These are phyloP conservation scores for Rhinichthys klamathensis DNA, from an alignment of 2,113 vertebrate genomes.

Conservation along the genomic window DNA sequence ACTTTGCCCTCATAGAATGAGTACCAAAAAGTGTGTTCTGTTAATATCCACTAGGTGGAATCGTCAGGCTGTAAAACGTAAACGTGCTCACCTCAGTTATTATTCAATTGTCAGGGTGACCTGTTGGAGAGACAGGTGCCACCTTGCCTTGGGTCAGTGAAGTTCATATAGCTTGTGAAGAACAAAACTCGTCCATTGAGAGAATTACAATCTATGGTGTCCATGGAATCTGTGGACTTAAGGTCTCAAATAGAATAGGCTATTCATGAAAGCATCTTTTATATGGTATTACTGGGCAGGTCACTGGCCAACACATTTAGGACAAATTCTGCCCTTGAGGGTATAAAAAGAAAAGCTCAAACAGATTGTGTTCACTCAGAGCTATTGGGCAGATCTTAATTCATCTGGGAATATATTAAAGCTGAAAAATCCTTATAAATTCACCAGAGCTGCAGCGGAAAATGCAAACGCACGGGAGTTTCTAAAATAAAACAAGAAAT, in stretches of 20 bases:
- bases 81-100: background rate
- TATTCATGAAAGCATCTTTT: conserved; percentile 3
- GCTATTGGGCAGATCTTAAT: conserved; percentile 8
- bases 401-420: conserved; percentile 22
- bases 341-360: background rate
- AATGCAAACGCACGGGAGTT: conserved; percentile 65
- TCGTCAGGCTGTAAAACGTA: conserved; percentile 58
- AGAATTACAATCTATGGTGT: background rate
- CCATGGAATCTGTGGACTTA: background rate
- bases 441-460: conserved; percentile 34
- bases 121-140: conserved; percentile 22
- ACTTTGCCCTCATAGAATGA: conserved; percentile 66
- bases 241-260: background rate
- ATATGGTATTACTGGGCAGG: background rate
- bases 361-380: background rate
- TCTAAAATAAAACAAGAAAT: conserved; percentile 73
- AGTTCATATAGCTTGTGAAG: background rate
- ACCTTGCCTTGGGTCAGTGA: conserved; percentile 21
- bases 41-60: conserved; percentile 62
- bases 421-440: background rate
- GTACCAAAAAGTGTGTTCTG: conserved; percentile 37
- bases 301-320: conserved; percentile 2
- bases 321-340: background rate
- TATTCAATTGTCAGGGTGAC: conserved; percentile 29
- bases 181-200: background rate